These are phyloP conservation scores for Stigmatopora nigra DNA, from an alignment of 2,113 vertebrate genomes.

Conservation along the genomic window DNA sequence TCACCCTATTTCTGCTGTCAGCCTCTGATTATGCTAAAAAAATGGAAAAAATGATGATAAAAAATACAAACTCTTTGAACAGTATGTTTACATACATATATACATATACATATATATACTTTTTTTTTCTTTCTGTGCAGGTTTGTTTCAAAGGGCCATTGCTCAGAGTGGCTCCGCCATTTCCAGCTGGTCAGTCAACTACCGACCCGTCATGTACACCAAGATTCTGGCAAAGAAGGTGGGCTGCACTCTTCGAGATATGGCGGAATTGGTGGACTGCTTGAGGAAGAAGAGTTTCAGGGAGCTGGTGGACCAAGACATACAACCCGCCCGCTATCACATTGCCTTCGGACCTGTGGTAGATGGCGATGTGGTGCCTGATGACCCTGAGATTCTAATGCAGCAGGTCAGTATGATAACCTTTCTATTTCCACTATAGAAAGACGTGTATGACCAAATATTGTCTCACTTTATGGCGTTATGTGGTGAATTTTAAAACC, in stretches of 20 bases:
- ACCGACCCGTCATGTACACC: conserved; percentile 85
- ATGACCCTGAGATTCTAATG: conserved; percentile 96
- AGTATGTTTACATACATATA: too few species aligned
- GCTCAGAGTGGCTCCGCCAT: conserved; percentile 93
- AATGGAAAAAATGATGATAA: too few species aligned
- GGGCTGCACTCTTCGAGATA: conserved; percentile 82
- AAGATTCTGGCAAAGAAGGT: conserved; percentile 86
- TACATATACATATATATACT: too few species aligned
- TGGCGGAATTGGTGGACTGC: conserved; percentile 81
- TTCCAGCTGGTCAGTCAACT: conserved; percentile 95
- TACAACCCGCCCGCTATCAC: conserved; percentile 91
- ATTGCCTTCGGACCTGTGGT: conserved; percentile 94
- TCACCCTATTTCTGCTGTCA: too few species aligned
- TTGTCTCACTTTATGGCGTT: neutral
- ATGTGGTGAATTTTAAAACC: conserved; percentile 26
- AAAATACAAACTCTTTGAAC: too few species aligned
- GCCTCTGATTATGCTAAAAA: too few species aligned
- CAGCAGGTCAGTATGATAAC: conserved; percentile 72
- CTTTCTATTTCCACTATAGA: neutral
- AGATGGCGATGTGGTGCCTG: conserved; percentile 91
- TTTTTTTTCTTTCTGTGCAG: conserved; percentile 49
- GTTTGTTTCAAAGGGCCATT: conserved; percentile 90
- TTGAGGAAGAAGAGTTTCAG: conserved; percentile 83
- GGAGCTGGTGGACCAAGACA: conserved; percentile 91
- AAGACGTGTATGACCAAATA: neutral